These are phyloP conservation scores for Glandiceps talaboti DNA, from an alignment of 53 echinoderm and acorn worm species.

Conservation along the genomic window DNA sequence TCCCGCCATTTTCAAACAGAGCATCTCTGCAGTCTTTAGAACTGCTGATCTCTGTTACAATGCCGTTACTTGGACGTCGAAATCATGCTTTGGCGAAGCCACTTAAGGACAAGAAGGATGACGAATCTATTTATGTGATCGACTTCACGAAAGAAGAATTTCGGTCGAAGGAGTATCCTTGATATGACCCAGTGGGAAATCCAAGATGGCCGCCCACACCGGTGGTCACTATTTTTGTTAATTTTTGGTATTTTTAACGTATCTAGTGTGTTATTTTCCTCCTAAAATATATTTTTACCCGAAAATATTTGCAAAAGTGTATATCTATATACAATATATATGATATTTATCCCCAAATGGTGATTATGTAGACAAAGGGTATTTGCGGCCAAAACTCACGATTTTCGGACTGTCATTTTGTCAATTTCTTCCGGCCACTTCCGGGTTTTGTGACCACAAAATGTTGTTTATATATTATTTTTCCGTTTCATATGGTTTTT, in stretches of 20 bases:
- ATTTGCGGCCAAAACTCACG: not conserved
- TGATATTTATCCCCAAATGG: not conserved
- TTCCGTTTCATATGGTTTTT: not conserved
- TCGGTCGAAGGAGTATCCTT: conserved; percentile 39
- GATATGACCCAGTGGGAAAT: conserved; percentile 16
- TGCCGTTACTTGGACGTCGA: not conserved
- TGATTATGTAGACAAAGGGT: not conserved
- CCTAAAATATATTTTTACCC: not conserved
- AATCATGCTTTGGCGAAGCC: not conserved
- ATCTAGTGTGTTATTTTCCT: not conserved
- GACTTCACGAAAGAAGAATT: conserved; percentile 33
- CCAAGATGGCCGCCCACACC: conserved; percentile 73
- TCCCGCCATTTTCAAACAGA: not conserved
- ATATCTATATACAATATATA: not conserved
- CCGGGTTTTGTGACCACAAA: not conserved
- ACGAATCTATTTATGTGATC: not conserved
- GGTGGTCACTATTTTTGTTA: conserved; percentile 22
- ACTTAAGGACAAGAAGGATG: not conserved
- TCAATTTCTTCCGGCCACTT: not conserved
- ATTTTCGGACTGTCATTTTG: not conserved
- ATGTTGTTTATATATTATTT: not conserved
- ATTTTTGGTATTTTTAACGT: not conserved
- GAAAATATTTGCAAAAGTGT: not conserved
- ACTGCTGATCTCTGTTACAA: not conserved
- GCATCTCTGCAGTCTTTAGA: not conserved